Conservation (phyloP, 2,888 invertebrate species). For the Cylloceria caligata region DNA sequence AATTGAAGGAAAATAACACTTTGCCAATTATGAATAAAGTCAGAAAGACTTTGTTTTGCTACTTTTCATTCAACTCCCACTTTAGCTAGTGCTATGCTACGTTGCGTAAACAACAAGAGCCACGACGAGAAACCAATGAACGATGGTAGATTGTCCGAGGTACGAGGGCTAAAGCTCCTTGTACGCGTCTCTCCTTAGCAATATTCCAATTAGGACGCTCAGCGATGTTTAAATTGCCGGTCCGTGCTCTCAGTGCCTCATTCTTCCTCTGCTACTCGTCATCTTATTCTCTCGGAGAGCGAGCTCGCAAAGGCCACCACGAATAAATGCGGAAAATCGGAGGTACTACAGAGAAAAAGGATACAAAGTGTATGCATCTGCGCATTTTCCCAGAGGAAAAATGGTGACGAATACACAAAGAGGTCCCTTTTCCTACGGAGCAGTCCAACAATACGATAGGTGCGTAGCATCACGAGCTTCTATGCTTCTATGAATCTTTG, state of each 20-base stretch:
- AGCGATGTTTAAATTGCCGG: conserved; percentile 60
- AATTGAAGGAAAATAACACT: neutral
- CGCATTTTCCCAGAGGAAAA: too few relatives aligned
- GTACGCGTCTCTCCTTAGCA: conserved; percentile 35
- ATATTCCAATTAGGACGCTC: conserved; percentile 63
- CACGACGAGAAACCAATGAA: conserved; percentile 27
- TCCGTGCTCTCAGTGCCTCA: conserved; percentile 20
- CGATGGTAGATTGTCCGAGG: conserved; percentile 40
- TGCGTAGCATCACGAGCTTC: too few relatives aligned
- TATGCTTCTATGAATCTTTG: too few relatives aligned
- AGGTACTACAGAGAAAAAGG: neutral
- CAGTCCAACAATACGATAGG: too few relatives aligned
- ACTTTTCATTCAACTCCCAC: neutral
- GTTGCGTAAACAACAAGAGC: conserved; percentile 50
- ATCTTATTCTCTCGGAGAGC: neutral
- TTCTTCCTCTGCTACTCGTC: neutral
- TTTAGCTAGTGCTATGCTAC: neutral
- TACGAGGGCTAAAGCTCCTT: conserved; percentile 9
- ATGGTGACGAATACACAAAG: too few relatives aligned
- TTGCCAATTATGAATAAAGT: neutral
- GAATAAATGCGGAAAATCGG: neutral
- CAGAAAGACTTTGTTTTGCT: conserved; percentile 6
- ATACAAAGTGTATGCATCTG: neutral
- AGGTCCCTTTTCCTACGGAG: too few relatives aligned
- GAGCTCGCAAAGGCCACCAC: conserved; percentile 17